Percentiles rank a stretch among this genome's conserved stretches.
Conservation (phyloP, 2,113 vertebrate genomes). For the Gymnogyps californianus region DNA sequence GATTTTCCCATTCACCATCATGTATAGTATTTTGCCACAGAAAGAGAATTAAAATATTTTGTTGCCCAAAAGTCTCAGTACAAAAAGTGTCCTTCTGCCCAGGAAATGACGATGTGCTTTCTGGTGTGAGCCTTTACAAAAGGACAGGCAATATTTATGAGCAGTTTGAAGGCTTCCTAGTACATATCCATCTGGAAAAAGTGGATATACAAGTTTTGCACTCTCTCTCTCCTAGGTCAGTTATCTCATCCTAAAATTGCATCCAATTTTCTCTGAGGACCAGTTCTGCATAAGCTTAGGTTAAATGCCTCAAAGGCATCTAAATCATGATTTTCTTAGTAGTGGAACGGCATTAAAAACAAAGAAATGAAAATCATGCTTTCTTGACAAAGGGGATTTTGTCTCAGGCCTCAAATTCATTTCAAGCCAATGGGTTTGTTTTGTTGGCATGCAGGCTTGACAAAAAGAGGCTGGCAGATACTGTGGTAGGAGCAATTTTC, state of each 20-base stretch:
- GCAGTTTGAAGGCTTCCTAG: neutral
- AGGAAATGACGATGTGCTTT: neutral
- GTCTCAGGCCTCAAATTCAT: neutral
- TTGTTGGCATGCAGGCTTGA: neutral
- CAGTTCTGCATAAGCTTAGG: neutral
- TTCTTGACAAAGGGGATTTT: neutral
- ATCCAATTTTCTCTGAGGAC: neutral
- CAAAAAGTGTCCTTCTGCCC: neutral
- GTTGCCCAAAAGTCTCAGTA: neutral
- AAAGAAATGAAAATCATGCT: neutral
- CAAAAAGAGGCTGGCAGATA: neutral
- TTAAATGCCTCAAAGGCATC: conserved; percentile 2
- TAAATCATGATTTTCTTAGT: neutral
- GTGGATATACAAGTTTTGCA: neutral
- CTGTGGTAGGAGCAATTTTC: neutral
- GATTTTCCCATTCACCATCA: neutral
- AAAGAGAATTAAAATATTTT: neutral
- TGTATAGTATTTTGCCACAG: neutral
- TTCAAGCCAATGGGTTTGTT: neutral
- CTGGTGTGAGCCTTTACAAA: neutral
- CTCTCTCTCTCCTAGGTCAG: neutral
- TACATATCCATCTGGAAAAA: conserved; percentile 2
- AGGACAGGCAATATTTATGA: neutral
- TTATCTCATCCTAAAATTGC: conserved; percentile 23
- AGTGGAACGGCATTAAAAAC: neutral